A percentile compares a stretch with the other conserved stretches of the same genome.
These are phyloP conservation scores for Bombyx mori DNA, from an alignment of 1,140 invertebrate species.

Conservation along the genomic window ASM3026992v2 NC_085123.1:13424001-13424500, in stretches of 20 bases:
- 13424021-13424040: too few relatives aligned
- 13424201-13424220: conserved; percentile 37
- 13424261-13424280: conserved; percentile 84
- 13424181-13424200: conserved; percentile 46
- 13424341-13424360: conserved; percentile 68
- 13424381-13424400: conserved; percentile 55
- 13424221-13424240: conserved; percentile 56
- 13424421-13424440: conserved; percentile 63
- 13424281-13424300: conserved; percentile 92
- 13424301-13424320: conserved; percentile 84
- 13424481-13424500: conserved; percentile 11
- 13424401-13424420: conserved; percentile 57
- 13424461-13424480: conserved; percentile 10
- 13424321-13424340: conserved; percentile 78
- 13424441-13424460: conserved; percentile 45
- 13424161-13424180: conserved; percentile 42
- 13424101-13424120: too few relatives aligned
- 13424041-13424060: too few relatives aligned
- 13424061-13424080: too few relatives aligned
- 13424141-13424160: conserved; percentile 38
- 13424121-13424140: conserved; percentile 15
- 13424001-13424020: too few relatives aligned
- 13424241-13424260: conserved; percentile 75
- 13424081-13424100: too few relatives aligned
- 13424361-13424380: conserved; percentile 65